phyloP scores from a whole-genome alignment of 2,113 vertebrate genomes.

The Prochilodus magdalenae region DNA sequence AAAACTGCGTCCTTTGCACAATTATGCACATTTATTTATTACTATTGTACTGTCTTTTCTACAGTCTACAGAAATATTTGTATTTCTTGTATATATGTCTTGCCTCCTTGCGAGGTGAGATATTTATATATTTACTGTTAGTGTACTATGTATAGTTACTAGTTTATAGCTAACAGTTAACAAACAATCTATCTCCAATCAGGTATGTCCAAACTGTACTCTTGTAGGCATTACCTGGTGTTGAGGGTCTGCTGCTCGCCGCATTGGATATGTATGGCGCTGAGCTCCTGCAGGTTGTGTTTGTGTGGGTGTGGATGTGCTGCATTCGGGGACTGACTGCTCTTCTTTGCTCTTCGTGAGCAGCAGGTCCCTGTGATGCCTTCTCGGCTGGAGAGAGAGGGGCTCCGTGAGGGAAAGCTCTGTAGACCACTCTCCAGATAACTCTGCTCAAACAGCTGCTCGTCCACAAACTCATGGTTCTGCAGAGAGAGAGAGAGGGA shows the following conservation, averaged over 20 bases:
- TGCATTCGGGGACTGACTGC: conserved; percentile 88
- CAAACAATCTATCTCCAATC: too few relatives aligned
- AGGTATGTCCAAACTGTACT: not conserved
- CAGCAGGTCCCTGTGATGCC: conserved; percentile 92
- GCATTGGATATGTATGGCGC: conserved; percentile 96
- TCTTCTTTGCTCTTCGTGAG: conserved; percentile 90
- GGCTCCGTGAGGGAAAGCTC: conserved; percentile 89
- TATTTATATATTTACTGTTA: too few relatives aligned
- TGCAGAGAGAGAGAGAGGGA: conserved; percentile 61
- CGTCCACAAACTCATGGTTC: conserved; percentile 98
- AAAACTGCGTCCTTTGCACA: too few relatives aligned
- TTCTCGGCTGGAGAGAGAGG: conserved; percentile 88
- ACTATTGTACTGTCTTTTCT: too few relatives aligned
- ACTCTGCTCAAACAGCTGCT: conserved; percentile 96
- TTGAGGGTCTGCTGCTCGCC: conserved; percentile 88
- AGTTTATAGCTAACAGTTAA: too few relatives aligned
- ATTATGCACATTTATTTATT: too few relatives aligned
- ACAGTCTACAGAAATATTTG: too few relatives aligned
- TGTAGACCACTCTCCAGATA: conserved; percentile 93
- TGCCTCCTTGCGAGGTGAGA: too few relatives aligned
- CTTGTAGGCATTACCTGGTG: conserved; percentile 80
- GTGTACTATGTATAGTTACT: too few relatives aligned
- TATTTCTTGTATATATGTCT: too few relatives aligned
- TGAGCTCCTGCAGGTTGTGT: conserved; percentile 96
- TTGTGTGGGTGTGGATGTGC: conserved; percentile 82